A percentile compares a stretch with the other conserved stretches of the same genome.
phyloP scores from a whole-genome alignment of 2,797 vertebrate genomes.

The Neosalanx taihuensis region DNA sequence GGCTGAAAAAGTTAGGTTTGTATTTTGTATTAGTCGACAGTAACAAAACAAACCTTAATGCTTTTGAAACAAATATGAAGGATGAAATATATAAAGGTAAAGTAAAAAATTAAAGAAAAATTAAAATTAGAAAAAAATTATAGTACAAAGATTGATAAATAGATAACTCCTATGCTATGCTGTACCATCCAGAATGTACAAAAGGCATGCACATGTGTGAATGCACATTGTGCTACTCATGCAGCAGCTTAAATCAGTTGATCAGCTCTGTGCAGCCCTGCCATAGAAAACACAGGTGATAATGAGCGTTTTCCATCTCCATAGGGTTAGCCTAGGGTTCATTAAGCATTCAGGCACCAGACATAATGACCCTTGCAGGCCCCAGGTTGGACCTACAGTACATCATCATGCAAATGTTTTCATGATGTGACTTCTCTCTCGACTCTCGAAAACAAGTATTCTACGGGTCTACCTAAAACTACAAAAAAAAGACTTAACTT shows the following conservation, averaged over 20 bases:
- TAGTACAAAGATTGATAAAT: no score
- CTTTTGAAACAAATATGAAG: neutral
- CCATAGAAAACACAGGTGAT: slow-evolving; percentile 73
- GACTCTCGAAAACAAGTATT: neutral
- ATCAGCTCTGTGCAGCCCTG: slow-evolving; percentile 14
- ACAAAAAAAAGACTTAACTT: neutral
- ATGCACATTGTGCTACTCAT: neutral
- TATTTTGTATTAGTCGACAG: slow-evolving; percentile 15
- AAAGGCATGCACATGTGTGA: neutral
- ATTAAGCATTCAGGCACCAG: slow-evolving; percentile 76
- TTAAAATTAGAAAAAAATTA: no score
- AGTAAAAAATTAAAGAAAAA: no score
- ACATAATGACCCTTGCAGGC: slow-evolving; percentile 80
- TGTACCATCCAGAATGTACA: neutral
- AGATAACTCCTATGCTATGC: no score
- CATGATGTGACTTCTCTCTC: slow-evolving; percentile 62
- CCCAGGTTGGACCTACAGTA: slow-evolving; percentile 75
- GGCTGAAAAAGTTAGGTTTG: slow-evolving; percentile 18
- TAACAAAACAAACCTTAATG: slow-evolving; percentile 4
- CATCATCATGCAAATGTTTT: slow-evolving; percentile 48
- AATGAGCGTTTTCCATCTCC: slow-evolving; percentile 78
- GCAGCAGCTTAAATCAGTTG: neutral
- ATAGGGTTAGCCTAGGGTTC: slow-evolving; percentile 72
- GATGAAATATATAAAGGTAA: no score
- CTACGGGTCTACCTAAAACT: neutral